phyloP scores from a whole-genome alignment of 2,888 invertebrate genomes.

The Cerastis leucographa region DNA sequence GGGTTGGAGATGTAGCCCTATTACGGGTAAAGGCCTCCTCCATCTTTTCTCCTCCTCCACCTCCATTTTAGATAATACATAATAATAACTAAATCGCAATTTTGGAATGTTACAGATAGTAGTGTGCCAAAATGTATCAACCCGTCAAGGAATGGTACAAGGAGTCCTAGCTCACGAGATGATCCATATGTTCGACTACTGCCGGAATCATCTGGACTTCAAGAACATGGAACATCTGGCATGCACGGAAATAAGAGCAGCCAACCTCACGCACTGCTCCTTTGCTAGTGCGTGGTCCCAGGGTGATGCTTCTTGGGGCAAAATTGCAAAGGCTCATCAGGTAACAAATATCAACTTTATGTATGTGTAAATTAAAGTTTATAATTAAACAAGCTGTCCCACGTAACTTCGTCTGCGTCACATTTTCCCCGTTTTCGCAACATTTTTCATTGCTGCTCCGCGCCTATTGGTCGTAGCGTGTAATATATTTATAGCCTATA shows the following conservation, averaged over 20 bases:
- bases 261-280: slow-evolving; percentile 98
- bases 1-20: no score
- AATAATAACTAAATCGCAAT: not conserved
- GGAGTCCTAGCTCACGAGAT: slow-evolving; percentile 97
- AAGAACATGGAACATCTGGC: slow-evolving; percentile 97
- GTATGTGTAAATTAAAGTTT: not conserved
- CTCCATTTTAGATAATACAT: not conserved
- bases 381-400: no score
- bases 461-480: no score
- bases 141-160: slow-evolving; percentile 92
- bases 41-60: no score
- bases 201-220: slow-evolving; percentile 96
- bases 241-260: slow-evolving; percentile 98
- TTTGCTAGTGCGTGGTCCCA: slow-evolving; percentile 95
- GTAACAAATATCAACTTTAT: slow-evolving; percentile 80
- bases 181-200: slow-evolving; percentile 99
- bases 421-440: no score
- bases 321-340: slow-evolving; percentile 94
- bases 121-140: slow-evolving; percentile 96
- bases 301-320: slow-evolving; percentile 94
- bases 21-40: no score
- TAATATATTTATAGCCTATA: no score
- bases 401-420: no score
- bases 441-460: no score
- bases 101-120: slow-evolving; percentile 92